These are phyloP conservation scores for Aix galericulata DNA, from an alignment of 2,113 vertebrate species.

Conservation along the genomic window DNA sequence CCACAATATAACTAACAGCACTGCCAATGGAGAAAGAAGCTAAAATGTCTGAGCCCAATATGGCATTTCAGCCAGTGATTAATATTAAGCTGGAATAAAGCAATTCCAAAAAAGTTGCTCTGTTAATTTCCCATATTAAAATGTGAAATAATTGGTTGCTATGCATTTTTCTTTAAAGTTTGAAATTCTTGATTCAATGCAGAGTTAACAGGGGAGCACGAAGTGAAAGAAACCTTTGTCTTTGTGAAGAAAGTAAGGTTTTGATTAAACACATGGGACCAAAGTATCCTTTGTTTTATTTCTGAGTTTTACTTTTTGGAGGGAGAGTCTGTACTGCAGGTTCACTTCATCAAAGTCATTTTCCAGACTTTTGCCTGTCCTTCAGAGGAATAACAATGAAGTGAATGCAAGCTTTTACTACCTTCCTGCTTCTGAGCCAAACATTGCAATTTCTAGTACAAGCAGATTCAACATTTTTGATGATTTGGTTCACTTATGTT, in stretches of 20 bases:
- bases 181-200: neutral
- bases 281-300: neutral
- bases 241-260: neutral
- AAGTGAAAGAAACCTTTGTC: neutral
- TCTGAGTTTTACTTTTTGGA: neutral
- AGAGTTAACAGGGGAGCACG: neutral
- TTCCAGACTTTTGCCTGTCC: neutral
- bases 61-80: neutral
- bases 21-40: neutral
- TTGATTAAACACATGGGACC: neutral
- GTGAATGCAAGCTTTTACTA: neutral
- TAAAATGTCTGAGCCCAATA: neutral
- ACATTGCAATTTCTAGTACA: neutral
- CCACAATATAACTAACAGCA: neutral
- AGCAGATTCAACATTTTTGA: neutral
- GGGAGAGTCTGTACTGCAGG: neutral
- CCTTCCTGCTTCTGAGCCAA: neutral
- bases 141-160: neutral
- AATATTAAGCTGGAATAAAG: neutral
- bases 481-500: neutral
- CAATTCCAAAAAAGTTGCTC: neutral
- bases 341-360: neutral
- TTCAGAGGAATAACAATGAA: accelerated
- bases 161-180: neutral
- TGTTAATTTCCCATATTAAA: neutral